Percentiles rank a stretch among this genome's conserved stretches.
These are phyloP conservation scores for Leptobrachium leishanense DNA, from an alignment of 2,113 vertebrate genomes.

Conservation along the genomic window DNA sequence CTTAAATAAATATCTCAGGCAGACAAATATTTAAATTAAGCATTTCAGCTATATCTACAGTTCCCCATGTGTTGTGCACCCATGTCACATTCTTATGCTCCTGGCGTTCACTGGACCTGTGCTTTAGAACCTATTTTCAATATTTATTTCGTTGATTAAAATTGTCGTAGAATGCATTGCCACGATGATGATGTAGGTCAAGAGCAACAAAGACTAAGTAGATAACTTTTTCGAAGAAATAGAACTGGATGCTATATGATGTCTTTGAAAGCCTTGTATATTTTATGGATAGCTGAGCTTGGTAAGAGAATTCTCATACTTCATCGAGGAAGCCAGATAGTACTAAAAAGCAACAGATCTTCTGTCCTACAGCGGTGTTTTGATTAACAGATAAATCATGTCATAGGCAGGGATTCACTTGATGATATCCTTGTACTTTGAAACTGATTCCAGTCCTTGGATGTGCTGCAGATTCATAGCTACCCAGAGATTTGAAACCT, in stretches of 20 bases:
- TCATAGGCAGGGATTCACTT: conserved; percentile 41
- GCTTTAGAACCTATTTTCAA: no score
- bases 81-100: no score
- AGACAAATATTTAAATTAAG: no score
- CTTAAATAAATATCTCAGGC: no score
- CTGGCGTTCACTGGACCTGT: no score
- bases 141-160: no score
- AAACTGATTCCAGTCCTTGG: conserved; percentile 47
- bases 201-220: not conserved
- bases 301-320: conserved; percentile 35
- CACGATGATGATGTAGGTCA: not conserved
- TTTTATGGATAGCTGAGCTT: conserved; percentile 39
- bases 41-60: no score
- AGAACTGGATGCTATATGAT: conserved; percentile 28
- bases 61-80: no score
- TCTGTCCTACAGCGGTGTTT: conserved; percentile 12
- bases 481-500: conserved; percentile 36
- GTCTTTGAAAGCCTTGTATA: conserved; percentile 28
- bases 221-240: conserved; percentile 28
- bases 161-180: no score
- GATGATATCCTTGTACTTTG: conserved; percentile 40
- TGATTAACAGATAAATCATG: conserved; percentile 47
- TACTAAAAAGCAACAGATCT: conserved; percentile 26
- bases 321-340: conserved; percentile 11
- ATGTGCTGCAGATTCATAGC: conserved; percentile 44